Base-by-base conservation (phyloP, 2,888 invertebrate genomes). In the Bibio marci region DNA sequence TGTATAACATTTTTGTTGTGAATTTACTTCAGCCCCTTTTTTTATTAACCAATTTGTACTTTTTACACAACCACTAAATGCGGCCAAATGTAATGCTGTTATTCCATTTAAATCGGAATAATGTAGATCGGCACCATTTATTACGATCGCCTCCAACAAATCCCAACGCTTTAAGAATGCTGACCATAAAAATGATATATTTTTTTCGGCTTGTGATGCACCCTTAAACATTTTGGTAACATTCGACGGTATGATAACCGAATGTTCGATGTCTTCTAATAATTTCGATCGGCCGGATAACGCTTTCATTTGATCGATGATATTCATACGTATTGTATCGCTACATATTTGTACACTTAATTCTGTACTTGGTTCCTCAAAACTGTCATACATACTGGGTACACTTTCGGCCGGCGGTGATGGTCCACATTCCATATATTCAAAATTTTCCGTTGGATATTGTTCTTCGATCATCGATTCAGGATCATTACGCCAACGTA, bases 381-480 rank as follows among this genome's bases (percentile, higher is more conserved):
- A 80, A 62, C 78, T 81, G 56, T 83, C 82, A 63, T 81, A 81
- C 66, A 80, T 73, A 56, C 79, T 78, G 47, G 80, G 78, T 33
- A 80, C 79, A 59, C 80, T 80, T 59, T 83, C 82, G 42, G 80
- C 76, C 25, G 81, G 81, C 8, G 81, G 81, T 14, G 81, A 79
- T 30, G 78, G 78, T 41, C 81, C 81, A 50, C 77, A 79, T 57
- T 80, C 79, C 68, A 81, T 78, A 59, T 77, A 80, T 59, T 77
- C 76, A 57, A 76, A 75, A 59, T 76, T 76, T 34, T 69, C 72
- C 50, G 76, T 71, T 44, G 77, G 74, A 54, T 69, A 72, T 54
- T 75, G 76, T 45, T 76, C 70, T 54, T 77, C 77, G 49, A 76
- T 66, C 57, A 73, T 60, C 45, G 63, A 58, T 49, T 63, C 58